These are phyloP conservation scores for Caenorhabditis virilis DNA, from an alignment of 2,888 invertebrate genomes.

Conservation along the genomic window DNA sequence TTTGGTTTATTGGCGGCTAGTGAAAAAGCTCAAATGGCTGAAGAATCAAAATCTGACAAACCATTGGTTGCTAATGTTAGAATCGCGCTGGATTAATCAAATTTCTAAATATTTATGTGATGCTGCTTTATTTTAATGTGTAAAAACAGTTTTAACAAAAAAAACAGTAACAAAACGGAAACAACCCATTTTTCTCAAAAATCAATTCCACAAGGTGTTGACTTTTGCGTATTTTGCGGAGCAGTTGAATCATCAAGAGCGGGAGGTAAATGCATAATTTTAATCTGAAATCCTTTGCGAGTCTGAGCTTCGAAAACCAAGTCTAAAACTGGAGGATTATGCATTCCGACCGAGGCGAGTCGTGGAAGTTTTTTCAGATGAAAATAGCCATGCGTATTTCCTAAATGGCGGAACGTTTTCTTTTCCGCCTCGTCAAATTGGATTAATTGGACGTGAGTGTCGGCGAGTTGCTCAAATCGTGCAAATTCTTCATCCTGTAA, in stretches of 20 bases:
- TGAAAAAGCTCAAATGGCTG: constrained; percentile 15
- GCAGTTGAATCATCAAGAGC: constrained; percentile 27
- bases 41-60: constrained; percentile 10
- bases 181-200: no score
- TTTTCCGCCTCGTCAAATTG: constrained; percentile 30
- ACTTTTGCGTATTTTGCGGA: constrained; percentile 3
- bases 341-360: constrained; percentile 27
- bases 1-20: constrained; percentile 21
- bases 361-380: constrained; percentile 17
- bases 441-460: constrained; percentile 21
- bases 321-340: constrained; percentile 34
- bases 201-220: constrained; percentile 17
- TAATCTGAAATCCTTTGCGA: constrained; percentile 26
- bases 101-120: no score
- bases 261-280: constrained; percentile 34
- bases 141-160: no score
- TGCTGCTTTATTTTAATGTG: no score
- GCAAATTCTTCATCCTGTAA: constrained; percentile 9
- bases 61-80: neutral
- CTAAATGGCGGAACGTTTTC: constrained; percentile 28
- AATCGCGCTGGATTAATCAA: neutral
- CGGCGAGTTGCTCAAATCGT: constrained; percentile 13
- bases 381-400: constrained; percentile 30
- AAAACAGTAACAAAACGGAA: no score
- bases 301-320: constrained; percentile 26